Percentiles rank a stretch among this genome's conserved stretches.
Evolutionary conservation across 2,113 vertebrate genomes (phyloP).

Genomic region (Pycnonotus jocosus): DNA sequence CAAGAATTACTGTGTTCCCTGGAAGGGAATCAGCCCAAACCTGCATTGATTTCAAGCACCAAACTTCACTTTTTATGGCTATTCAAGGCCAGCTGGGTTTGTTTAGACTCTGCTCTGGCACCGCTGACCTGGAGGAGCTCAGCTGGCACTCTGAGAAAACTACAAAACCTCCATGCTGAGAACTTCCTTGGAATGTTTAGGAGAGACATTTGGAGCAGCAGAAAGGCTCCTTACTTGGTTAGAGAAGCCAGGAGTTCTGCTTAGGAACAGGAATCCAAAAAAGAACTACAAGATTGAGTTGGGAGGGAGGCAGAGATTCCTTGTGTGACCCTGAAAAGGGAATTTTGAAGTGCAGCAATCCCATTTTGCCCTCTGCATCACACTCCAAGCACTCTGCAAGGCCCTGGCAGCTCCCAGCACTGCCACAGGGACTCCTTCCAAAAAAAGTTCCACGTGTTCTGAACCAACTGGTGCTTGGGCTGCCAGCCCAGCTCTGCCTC

Average conservation of each 20-base stretch:
- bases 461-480: conserved; percentile 8
- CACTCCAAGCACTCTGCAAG: neutral
- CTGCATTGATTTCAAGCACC: neutral
- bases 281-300: neutral
- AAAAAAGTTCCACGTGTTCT: neutral
- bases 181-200: neutral
- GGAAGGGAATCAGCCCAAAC: neutral
- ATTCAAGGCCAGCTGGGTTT: neutral
- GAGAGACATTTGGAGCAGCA: neutral
- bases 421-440: neutral
- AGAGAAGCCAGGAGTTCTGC: neutral
- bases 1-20: neutral
- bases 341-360: neutral
- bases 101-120: neutral
- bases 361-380: neutral
- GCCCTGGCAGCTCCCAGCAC: neutral
- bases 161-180: fast-evolving
- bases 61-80: neutral
- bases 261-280: neutral
- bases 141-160: neutral
- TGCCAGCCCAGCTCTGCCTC: conserved; percentile 34
- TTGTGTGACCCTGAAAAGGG: neutral
- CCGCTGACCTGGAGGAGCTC: neutral
- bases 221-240: neutral
- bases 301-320: neutral